Evolutionary conservation across 2,888 invertebrate species (phyloP), one percentile per base, ranked within the genome.

Genomic region (Siphonodentalium dalli): DNA sequence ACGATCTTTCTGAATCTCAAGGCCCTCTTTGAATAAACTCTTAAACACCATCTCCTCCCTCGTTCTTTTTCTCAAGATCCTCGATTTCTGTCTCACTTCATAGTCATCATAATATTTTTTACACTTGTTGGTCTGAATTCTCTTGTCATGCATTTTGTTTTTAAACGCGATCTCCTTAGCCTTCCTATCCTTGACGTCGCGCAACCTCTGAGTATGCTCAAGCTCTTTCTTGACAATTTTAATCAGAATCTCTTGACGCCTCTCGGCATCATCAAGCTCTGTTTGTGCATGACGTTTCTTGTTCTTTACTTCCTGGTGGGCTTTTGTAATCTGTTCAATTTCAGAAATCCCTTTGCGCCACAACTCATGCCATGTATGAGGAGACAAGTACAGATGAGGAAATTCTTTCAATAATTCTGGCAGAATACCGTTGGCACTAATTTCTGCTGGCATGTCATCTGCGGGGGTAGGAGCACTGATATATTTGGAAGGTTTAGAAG

Each of bases 11-110:
- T 81, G 80, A 40, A 80, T 77, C 26, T 71, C 69, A 26, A 81
- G 61, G 5, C 77, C 77, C 50, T 80, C 80, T 27, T 73, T 67
- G 57, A 80, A 81, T 46, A 81, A 62, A 26, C 74, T 74, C 66
- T 75, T 78, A 64, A 81, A 81, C 2, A 79, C 80, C 78, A 78
- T 65, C 68, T 81, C 81, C 53, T 81, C 80, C 40, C 66, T 71
- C 2, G 77, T 80, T 35, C 75, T 66, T 41, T 74, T 72, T 59
- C 76, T 77, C 42, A 81, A 61, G 74, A 80, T 75, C 58, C 75
- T 78, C 8, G 79, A 63, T 35, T 79, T 65, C 61, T 72, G 68
- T 37, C 77, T 63, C 20, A 78, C 72, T 44, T 77, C 73, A 55
- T 75, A 81, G 26, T 81, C 79, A 58, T 81, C 74, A 56, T 80